Percentiles rank a stretch among this genome's conserved stretches.
Evolutionary conservation across 2,797 vertebrate genomes (phyloP).

Genomic region (Pangasius krempfi): DNA sequence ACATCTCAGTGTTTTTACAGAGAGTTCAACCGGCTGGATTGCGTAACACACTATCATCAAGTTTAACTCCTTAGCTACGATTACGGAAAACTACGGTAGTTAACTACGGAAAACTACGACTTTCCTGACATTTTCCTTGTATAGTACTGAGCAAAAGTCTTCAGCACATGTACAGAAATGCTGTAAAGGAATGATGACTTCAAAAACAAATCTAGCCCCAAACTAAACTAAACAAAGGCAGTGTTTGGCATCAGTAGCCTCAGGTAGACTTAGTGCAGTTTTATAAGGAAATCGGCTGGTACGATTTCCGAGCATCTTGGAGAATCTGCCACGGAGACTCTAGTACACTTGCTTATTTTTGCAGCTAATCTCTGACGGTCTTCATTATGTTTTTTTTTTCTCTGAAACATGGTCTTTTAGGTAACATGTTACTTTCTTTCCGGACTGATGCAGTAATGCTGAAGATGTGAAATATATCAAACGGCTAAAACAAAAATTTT

Average conservation of each 20-base stretch:
- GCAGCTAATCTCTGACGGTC: neutral
- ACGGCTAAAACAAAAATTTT: too few species aligned
- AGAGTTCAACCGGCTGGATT: neutral
- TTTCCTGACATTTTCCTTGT: neutral
- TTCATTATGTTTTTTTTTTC: neutral
- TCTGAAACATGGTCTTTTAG: neutral
- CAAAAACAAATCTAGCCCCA: neutral
- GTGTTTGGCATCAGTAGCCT: neutral
- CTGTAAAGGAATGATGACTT: neutral
- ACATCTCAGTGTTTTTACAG: conserved; percentile 20
- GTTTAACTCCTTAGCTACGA: neutral
- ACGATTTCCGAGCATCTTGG: neutral
- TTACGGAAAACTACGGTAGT: too few species aligned
- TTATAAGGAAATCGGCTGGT: neutral
- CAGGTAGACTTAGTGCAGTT: neutral
- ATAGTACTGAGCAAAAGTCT: neutral
- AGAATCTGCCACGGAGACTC: neutral
- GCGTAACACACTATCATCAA: neutral
- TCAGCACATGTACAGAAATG: neutral
- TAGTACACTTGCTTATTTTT: neutral
- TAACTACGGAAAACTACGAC: neutral
- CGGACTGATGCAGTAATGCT: neutral
- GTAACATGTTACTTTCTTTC: neutral
- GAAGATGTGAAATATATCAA: too few species aligned
- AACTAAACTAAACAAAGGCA: neutral